Base-by-base conservation (phyloP, 1,140 invertebrate genomes). In the Aphelinus atriplicis region DNA sequence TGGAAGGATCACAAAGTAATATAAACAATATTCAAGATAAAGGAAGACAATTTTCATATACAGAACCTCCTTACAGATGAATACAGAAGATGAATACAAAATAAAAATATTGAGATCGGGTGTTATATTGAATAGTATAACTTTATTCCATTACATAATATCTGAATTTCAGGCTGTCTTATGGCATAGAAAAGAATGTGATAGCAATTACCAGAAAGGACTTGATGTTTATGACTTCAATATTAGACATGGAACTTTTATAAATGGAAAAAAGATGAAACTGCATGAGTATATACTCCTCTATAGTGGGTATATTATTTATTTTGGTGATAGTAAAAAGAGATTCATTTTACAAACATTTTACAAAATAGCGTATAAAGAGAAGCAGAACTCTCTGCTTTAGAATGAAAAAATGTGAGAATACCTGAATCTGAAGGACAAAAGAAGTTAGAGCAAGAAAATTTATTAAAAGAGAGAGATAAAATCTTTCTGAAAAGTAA, bases 371-470 rank as follows among this genome's bases (percentile, higher is more conserved):
- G 77, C 48, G 60, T 73, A 45, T 66, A 79, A 45, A 77, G 79
- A 48, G 80, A 82, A 57, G 77, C 80, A n/a, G 60, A 81, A 45
- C 80, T 80, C 47, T 78, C 81, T 0, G 79, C 69, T 1, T 65
- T 70, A 53, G 81, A 81, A 48, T 78, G 81, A 61, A 5, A 89
- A 89, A 86, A 86, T 89, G 90, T 84, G 90, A 78, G 79, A 87
- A 85, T 85, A 84, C 64, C 77, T 83, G 86, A 92, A 89, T 81
- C 90, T 75, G 82, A 90, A 82, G 87, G 91, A 81, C 86, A 82
- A 78, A 88, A 81, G 78, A 91, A 76, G 80, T 87, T 80, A 79
- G 88, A 80, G 78, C 85, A 60, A 87, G 88, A 74, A 86, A 85
- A 7, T 83, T 85, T 90, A 80, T 87, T 87, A 10, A 76, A 86